These are phyloP conservation scores for Xanthorhoe designata DNA, from an alignment of 2,888 invertebrate species.

Conservation along the genomic window DNA sequence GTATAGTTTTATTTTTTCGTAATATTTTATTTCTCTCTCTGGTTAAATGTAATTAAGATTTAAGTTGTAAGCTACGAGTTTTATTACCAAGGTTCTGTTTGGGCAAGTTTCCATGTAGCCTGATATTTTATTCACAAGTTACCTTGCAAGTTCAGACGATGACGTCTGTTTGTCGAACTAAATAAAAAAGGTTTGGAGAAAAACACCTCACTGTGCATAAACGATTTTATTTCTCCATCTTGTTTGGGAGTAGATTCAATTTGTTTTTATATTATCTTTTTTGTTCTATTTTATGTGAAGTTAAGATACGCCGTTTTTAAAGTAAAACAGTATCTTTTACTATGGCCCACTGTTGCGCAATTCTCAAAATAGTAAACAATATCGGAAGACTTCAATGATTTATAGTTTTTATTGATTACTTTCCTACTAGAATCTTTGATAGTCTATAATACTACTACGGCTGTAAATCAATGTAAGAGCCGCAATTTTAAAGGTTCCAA, in stretches of 20 bases:
- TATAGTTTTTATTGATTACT: no score
- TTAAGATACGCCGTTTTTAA: no score
- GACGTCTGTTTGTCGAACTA: constrained; percentile 13
- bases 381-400: no score
- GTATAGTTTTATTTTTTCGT: background rate
- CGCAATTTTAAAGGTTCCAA: constrained; percentile 38
- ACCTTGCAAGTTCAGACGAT: constrained; percentile 14
- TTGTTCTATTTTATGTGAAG: background rate
- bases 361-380: no score
- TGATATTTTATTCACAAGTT: constrained; percentile 25
- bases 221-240: background rate
- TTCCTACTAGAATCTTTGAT: no score
- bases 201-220: background rate
- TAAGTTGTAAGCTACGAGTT: background rate
- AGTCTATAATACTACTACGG: background rate
- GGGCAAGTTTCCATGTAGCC: constrained; percentile 19
- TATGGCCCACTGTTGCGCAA: no score
- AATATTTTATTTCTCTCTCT: background rate
- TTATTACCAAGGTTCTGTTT: constrained; percentile 10
- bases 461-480: constrained; percentile 32
- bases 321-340: no score
- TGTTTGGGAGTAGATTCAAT: background rate
- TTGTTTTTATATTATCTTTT: background rate
- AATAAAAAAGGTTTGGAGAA: constrained; percentile 3
- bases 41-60: background rate